A percentile compares a stretch with the other conserved stretches of the same genome.
phyloP scores from a whole-genome alignment of 1,140 invertebrate genomes.

The Tachypleus tridentatus region DNA sequence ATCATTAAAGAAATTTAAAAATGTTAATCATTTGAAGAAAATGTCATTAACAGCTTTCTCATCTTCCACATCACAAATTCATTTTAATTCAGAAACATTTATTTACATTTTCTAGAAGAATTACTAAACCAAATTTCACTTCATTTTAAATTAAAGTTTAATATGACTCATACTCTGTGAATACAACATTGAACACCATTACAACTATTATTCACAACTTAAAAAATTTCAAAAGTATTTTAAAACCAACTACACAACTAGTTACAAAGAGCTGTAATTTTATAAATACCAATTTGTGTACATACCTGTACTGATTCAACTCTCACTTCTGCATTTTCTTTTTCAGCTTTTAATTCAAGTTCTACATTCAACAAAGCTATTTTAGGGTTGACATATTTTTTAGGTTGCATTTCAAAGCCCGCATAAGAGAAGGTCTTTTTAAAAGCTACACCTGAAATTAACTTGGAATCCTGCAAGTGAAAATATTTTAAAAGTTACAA shows the following conservation, averaged over 20 bases:
- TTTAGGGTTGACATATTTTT: constrained; percentile 80
- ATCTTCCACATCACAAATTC: too few relatives aligned
- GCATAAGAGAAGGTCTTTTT: constrained; percentile 99
- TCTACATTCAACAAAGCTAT: constrained; percentile 97
- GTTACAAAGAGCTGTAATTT: too few relatives aligned
- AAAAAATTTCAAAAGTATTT: constrained; percentile 5
- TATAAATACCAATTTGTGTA: background rate
- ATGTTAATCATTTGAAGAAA: too few relatives aligned
- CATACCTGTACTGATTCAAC: constrained; percentile 72
- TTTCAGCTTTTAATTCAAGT: constrained; percentile 92
- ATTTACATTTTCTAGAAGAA: too few relatives aligned
- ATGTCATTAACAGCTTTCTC: too few relatives aligned
- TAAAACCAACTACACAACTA: background rate
- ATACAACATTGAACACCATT: too few relatives aligned
- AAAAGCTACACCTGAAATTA: constrained; percentile 93
- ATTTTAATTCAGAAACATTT: too few relatives aligned
- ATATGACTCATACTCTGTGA: too few relatives aligned
- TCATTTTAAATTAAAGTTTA: too few relatives aligned
- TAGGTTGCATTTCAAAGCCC: constrained; percentile 99
- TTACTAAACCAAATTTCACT: too few relatives aligned
- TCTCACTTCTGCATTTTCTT: constrained; percentile 94
- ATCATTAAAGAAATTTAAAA: too few relatives aligned
- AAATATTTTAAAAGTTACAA: background rate
- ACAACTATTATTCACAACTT: background rate
- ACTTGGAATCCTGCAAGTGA: constrained; percentile 58